phyloP scores from a whole-genome alignment of 2,113 vertebrate genomes.

The Rhea americana region DNA sequence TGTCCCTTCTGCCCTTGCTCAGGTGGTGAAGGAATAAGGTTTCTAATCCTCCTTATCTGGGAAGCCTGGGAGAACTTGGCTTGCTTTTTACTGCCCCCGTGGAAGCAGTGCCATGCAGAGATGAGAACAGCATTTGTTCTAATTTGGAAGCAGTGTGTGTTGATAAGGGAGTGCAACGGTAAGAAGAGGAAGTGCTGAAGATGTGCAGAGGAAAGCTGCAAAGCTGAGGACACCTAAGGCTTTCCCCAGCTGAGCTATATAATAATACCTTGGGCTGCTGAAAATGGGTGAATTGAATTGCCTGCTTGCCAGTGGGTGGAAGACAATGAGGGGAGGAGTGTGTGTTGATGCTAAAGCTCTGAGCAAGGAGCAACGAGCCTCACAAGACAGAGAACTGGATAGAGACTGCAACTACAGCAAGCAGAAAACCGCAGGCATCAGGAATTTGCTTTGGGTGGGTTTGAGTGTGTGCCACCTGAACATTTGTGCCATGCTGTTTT shows the following conservation, averaged over 20 bases:
- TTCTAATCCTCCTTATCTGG: constrained; percentile 41
- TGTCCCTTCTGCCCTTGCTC: constrained; percentile 3
- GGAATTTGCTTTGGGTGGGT: neutral
- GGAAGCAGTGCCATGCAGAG: neutral
- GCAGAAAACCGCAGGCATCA: fast-evolving
- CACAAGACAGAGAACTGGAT: neutral
- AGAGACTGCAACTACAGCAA: fast-evolving
- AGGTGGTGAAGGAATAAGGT: neutral
- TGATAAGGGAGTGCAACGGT: fast-evolving
- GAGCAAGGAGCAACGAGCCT: neutral
- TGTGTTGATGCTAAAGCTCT: fast-evolving
- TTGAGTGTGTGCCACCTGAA: fast-evolving
- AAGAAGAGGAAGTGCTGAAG: neutral
- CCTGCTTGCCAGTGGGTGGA: fast-evolving
- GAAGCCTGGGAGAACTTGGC: neutral
- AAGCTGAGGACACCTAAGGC: neutral
- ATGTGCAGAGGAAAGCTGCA: neutral
- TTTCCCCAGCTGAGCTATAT: neutral
- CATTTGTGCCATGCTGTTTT: fast-evolving
- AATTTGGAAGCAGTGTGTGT: fast-evolving
- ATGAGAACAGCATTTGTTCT: neutral
- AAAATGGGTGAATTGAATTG: fast-evolving
- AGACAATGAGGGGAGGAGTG: neutral
- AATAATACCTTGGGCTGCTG: neutral
- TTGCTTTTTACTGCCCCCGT: neutral